Conservation (phyloP, 1,140 invertebrate species). For the Drosophila subpulchrella region DNA sequence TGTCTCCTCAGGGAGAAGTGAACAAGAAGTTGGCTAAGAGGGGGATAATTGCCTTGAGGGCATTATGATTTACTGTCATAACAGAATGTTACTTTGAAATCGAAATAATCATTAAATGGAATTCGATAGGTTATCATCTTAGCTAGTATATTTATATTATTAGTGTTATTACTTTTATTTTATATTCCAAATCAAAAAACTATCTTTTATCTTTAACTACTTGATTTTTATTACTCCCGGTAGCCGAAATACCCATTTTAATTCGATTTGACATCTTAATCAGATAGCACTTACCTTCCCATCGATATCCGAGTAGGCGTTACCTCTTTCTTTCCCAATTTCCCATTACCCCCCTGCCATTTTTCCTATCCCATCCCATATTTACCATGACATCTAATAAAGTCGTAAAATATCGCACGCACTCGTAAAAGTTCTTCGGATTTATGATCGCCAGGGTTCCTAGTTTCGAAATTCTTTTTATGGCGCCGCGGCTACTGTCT, state of each 20-base stretch:
- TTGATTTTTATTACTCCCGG: neutral
- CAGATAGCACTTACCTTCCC: constrained; percentile 1
- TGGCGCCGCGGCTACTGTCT: constrained; percentile 42
- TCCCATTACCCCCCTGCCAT: neutral
- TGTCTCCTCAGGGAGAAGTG: neutral
- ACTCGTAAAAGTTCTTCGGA: constrained; percentile 38
- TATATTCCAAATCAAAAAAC: too few relatives aligned
- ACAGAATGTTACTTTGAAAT: neutral
- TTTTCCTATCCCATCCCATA: constrained; percentile 14
- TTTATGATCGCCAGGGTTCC: constrained; percentile 42
- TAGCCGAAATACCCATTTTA: neutral
- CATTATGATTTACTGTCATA: constrained; percentile 15
- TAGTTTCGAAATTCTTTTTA: constrained; percentile 20
- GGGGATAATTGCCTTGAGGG: constrained; percentile 17
- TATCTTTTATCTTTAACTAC: neutral
- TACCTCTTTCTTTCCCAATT: neutral
- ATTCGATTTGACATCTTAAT: neutral
- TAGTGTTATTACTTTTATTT: too few relatives aligned
- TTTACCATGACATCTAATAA: constrained; percentile 59
- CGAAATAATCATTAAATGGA: neutral
- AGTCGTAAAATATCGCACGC: constrained; percentile 55
- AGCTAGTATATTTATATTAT: too few relatives aligned
- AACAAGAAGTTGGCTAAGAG: neutral
- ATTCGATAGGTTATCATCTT: neutral
- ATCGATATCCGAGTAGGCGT: neutral